phyloP scores from a whole-genome alignment of 2,113 vertebrate species.

The Cololabis saira region DNA sequence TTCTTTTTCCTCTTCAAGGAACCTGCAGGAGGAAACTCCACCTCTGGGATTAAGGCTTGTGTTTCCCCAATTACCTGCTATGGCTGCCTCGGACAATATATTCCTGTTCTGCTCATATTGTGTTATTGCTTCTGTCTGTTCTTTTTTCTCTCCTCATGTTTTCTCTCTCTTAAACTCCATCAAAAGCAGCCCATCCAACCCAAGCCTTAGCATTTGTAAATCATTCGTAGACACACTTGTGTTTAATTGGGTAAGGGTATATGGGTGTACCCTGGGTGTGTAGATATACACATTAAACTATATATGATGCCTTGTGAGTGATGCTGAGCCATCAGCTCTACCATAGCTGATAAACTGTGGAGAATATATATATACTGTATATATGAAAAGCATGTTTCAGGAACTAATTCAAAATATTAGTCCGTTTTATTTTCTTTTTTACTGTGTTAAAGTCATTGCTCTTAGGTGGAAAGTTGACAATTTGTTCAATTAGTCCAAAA shows the following conservation, averaged over 20 bases:
- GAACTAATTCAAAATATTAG: background rate
- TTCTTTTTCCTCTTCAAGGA: conserved; percentile 78
- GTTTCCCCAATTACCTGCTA: conserved; percentile 68
- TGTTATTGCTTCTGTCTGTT: conserved; percentile 24
- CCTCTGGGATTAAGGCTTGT: conserved; percentile 74
- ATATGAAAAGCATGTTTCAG: background rate
- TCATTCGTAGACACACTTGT: background rate
- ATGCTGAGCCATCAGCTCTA: too few relatives aligned
- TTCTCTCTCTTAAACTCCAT: background rate
- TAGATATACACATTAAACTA: too few relatives aligned
- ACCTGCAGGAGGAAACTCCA: conserved; percentile 76
- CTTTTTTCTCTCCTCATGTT: background rate
- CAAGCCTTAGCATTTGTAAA: conserved; percentile 5
- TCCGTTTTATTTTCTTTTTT: too few relatives aligned
- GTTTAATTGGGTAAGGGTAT: background rate
- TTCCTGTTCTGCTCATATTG: conserved; percentile 58
- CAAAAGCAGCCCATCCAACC: background rate
- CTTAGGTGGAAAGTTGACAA: background rate
- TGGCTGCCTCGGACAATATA: conserved; percentile 61
- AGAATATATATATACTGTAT: too few relatives aligned
- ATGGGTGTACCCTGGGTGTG: too few relatives aligned
- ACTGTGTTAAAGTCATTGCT: background rate
- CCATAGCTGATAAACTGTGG: too few relatives aligned
- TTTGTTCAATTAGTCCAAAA: background rate
- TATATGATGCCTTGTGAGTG: too few relatives aligned